Base-by-base conservation (phyloP, 1,140 invertebrate species). In the Oryctes rhinoceros region DNA sequence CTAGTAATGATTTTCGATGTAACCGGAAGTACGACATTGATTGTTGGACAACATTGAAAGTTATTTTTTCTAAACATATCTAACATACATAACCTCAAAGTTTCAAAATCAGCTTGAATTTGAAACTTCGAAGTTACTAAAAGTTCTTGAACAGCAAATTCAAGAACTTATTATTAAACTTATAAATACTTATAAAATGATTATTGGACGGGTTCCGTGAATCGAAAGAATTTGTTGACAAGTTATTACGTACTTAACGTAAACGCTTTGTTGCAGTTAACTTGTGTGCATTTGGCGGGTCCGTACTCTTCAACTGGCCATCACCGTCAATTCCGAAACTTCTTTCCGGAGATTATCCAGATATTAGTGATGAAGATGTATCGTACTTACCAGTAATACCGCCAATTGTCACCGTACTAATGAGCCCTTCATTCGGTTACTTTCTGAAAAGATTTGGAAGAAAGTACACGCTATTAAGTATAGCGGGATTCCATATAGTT, bases 381-480 rank as follows among this genome's bases (percentile, higher is more conserved):
- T 80, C 80, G 3, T 83, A 81, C 53, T 53, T 81, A 30, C 67
- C 80, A 78, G 79, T 83, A 48, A 80, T 81, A 0, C 75, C 78
- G n/a, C 79, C 82, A 18, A 47, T 83, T 39, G 78, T 71, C 20
- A 79, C 78, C 2, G 74, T 81, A 30, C 9, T 83, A 59, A 76
- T 78, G 11, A 81, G 80, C 44, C 82, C 82, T 59, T 39, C 80
- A 1, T 81, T 79, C 24, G 77, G 80, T n/a, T 80, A 15, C 48
- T 53, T 81, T 11, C 76, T 81, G 44, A 79, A 80, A 11, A 78
- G 15, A 78, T 82, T 91, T 53, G 82, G 82, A n/a, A 39, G 82
- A 7, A 83, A 83, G 77, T 15, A 78, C n/a, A 79, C 80, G 5
- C 24, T 83, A 3, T 71, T 81, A 13, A 79, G 79, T 6, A 80